phyloP scores from a whole-genome alignment of 2,797 vertebrate genomes.

The Cyclura pinguis region DNA sequence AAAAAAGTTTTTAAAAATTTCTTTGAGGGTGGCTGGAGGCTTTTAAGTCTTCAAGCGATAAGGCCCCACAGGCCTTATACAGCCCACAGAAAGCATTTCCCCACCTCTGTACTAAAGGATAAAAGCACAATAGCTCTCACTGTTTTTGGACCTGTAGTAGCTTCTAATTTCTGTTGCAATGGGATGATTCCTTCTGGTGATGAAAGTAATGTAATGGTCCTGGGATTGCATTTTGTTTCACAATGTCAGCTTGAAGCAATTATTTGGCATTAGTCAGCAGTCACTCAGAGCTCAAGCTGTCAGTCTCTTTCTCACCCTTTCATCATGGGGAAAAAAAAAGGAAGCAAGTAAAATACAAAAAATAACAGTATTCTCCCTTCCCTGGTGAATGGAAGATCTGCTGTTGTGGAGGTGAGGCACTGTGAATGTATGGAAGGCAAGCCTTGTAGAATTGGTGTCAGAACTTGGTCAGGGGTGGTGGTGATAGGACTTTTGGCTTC shows the following conservation, averaged over 20 bases:
- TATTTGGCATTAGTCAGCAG: slow-evolving; percentile 19
- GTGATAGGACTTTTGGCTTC: background rate
- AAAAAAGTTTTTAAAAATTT: background rate
- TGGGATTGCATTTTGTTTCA: slow-evolving; percentile 13
- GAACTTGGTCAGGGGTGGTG: slow-evolving; percentile 2
- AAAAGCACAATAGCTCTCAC: background rate
- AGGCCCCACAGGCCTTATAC: background rate
- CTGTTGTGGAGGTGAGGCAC: background rate
- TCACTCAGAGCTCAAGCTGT: slow-evolving; percentile 30
- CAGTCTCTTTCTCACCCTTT: background rate
- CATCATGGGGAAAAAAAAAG: background rate
- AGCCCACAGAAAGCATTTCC: too few relatives aligned
- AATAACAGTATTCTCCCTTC: slow-evolving; percentile 5
- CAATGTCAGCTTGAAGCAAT: slow-evolving; percentile 45
- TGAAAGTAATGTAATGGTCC: slow-evolving; percentile 22
- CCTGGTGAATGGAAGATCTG: slow-evolving; percentile 9
- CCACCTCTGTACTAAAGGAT: background rate
- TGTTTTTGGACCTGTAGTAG: background rate
- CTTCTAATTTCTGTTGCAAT: slow-evolving; percentile 9
- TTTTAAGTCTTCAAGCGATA: background rate
- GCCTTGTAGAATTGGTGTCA: background rate
- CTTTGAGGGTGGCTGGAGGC: too few relatives aligned
- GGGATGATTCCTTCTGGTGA: background rate
- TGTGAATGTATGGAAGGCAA: background rate
- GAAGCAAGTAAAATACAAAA: background rate